Evolutionary conservation across 2,797 vertebrate genomes (phyloP).

Genomic region (Otolemur crassicaudatus): DNA sequence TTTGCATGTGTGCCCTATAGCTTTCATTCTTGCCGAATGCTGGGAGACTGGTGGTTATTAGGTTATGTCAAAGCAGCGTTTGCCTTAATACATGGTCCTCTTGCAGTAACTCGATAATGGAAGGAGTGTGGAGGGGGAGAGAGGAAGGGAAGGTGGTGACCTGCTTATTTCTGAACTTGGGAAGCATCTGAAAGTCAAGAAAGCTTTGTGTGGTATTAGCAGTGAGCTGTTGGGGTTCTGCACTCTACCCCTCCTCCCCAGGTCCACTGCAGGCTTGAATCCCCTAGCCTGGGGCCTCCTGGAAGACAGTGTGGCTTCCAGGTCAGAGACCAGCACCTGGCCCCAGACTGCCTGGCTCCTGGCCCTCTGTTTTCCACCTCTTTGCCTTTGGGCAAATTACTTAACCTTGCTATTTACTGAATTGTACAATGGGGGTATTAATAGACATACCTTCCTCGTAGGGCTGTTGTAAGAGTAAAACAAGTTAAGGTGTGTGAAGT

Average conservation of each 20-base stretch:
- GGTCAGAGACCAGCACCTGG: background rate
- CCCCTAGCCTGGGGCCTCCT: background rate
- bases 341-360: background rate
- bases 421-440: background rate
- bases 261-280: background rate
- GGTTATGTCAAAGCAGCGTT: slow-evolving; percentile 78
- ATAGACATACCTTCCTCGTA: background rate
- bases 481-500: background rate
- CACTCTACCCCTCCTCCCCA: background rate
- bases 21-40: slow-evolving; percentile 71
- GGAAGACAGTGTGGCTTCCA: background rate
- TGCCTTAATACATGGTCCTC: slow-evolving; percentile 70
- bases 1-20: slow-evolving; percentile 77
- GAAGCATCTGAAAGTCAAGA: slow-evolving; percentile 8
- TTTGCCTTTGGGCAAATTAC: slow-evolving; percentile 43
- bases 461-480: background rate
- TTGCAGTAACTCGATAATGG: slow-evolving; percentile 73
- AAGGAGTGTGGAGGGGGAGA: background rate
- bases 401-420: slow-evolving; percentile 39
- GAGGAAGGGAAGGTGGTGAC: slow-evolving; percentile 54
- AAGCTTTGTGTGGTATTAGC: background rate
- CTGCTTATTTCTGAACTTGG: slow-evolving; percentile 62
- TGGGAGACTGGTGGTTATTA: slow-evolving; percentile 70
- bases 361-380: background rate
- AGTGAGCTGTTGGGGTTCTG: background rate